Evolutionary conservation across 2,797 vertebrate genomes (phyloP), one percentile per base, ranked within the genome.

Genomic region (Sphenopsis melanotis): DNA sequence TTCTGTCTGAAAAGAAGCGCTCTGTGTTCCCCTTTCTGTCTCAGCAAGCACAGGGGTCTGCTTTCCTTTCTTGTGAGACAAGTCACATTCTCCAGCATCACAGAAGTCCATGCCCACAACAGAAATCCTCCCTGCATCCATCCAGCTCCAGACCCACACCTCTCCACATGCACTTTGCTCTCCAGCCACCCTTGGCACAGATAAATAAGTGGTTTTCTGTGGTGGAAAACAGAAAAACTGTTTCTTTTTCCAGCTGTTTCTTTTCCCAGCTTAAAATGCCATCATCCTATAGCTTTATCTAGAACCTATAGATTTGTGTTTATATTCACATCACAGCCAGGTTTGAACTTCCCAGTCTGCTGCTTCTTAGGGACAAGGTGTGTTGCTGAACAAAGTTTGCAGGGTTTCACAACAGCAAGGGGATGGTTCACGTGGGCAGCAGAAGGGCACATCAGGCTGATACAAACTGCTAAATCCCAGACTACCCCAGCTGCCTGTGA

Each of bases 21-120:
- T 47, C 5, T 9, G 5, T 30, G 15, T 34, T 66, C 65, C 22
- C 53, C 44, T 59, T 60, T 41, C 36, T 78, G 53, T 42, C 60
- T 39, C 46, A 8, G 41, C 10, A 80, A 23, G 22, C 61, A 26
- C 27, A 13, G n/a, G 22, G 14, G 7, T 61, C 61, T 77, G 30
- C n/a, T 66, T 39, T n/a, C 21, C 49, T 63, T 83, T 27, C 60
- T n/a, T 46, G 15, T 2, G 61, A 83, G 76, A 72, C 42, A 59
- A 41, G 24, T 26, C 44, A 8, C 0, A 0, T 37, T 74, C 71
- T 74, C 19, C 55, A 90, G 64, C 71, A 60, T 7, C 30, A 0
- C 1, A 49, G 24, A 77, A 59, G 80, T 5, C 27, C 21, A 3
- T 6, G 16, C 15, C 57, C n/a, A 6, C 16, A n/a, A 37, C 26